Evolutionary conservation across 1,140 invertebrate genomes (phyloP), one percentile per base, ranked within the genome.

Genomic region (Nixonia krombeini): DNA sequence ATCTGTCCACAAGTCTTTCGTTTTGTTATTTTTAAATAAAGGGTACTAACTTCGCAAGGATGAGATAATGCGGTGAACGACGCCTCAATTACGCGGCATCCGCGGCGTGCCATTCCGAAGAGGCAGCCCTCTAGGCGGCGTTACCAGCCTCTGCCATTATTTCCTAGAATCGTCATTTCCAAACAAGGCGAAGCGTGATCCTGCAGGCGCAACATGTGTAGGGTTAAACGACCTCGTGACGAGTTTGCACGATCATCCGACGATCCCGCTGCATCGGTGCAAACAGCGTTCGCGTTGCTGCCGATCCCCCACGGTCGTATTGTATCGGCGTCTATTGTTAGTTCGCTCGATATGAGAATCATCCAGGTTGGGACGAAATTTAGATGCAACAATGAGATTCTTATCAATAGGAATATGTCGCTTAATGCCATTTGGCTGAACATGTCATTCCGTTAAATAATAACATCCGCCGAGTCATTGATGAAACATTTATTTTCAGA

Each of bases 171-270:
- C 45, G 42, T 53, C 47, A 49, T 53, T 17, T 55, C 55, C 63
- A 66, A 66, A 66, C 49, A 66, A 66, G 63, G 63, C 55, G 35
- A 66, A 66, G 50, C 56, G 45, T 67, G 63, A 58, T 65, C 29
- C 37, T 58, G 52, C 29, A 55, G 57, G 41, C 57, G 57, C 51
- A 66, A 66, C 56, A 51, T 67, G 46, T 56, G 42, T 50, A 31
- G 64, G 51, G 64, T 67, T 67, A 67, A 67, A 67, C 56, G 56
- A 61, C 64, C 64, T 61, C 64, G 45, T 56, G 63, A 59, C 61
- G 61, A 40, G 52, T 33, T 40, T 53, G 62, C 62, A 52, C 51
- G 59, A 63, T 63, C 51, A 38, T 13, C 31, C 13, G 25, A 3
- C 12, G 10, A 6, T 6, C 2, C 26, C 9, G 26, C 13, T 5